Evolutionary conservation across 1,140 invertebrate species (phyloP).

Genomic region (Pogonus chalceus): DNA sequence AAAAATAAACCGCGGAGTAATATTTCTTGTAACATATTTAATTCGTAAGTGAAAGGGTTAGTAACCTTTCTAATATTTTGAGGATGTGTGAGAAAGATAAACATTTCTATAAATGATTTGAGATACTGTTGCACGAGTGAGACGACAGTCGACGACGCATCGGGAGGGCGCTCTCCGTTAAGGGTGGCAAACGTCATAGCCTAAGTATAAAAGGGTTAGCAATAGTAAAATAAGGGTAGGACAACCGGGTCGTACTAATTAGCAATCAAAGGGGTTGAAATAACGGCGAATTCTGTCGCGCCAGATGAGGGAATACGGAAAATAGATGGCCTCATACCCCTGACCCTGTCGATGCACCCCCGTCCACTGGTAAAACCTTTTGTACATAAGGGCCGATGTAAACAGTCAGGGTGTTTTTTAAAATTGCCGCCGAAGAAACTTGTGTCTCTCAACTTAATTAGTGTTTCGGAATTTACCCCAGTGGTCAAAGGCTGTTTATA

Average conservation of each 20-base stretch:
- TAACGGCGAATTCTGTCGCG: constrained; percentile 3
- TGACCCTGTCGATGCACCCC: background rate
- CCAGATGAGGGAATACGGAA: constrained; percentile 6
- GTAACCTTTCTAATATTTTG: background rate
- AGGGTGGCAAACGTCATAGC: constrained; percentile 6
- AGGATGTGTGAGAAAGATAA: background rate
- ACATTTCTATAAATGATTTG: too few relatives aligned
- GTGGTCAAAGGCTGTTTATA: constrained; percentile 3
- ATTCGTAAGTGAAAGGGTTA: background rate
- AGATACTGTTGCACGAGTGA: too few relatives aligned
- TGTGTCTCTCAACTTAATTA: background rate
- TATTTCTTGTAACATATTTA: too few relatives aligned
- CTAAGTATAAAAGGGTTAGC: constrained; percentile 4
- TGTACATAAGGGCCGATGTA: background rate
- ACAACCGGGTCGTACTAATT: background rate
- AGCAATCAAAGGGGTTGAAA: constrained; percentile 4
- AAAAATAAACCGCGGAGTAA: too few relatives aligned
- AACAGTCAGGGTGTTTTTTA: background rate
- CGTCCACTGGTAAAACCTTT: background rate
- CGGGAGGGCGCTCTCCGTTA: background rate
- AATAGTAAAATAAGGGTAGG: constrained; percentile 7
- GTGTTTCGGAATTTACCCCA: background rate
- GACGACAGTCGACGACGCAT: too few relatives aligned
- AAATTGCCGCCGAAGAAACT: background rate
- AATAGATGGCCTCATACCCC: background rate